phyloP scores from a whole-genome alignment of 1,140 invertebrate genomes.

The Acromyrmex heyeri region DNA sequence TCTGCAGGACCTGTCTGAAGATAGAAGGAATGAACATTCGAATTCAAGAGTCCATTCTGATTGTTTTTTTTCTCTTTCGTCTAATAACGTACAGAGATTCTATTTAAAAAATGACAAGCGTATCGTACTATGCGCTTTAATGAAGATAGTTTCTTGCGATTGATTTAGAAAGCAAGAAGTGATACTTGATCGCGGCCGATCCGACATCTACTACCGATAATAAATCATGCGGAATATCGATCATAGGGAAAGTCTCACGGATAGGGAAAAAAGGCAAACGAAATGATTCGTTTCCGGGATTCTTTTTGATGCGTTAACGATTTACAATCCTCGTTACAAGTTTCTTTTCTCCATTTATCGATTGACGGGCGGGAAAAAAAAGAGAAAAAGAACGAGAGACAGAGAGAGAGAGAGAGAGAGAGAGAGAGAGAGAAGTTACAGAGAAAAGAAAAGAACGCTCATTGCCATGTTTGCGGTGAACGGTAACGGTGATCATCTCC shows the following conservation, averaged over 20 bases:
- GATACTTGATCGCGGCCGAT: constrained; percentile 33
- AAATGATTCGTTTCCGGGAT: constrained; percentile 66
- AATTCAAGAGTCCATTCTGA: not conserved
- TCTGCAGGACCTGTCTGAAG: not conserved
- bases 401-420: too few relatives aligned
- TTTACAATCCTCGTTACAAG: constrained; percentile 68
- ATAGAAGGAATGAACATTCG: not conserved
- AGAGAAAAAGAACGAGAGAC: not conserved
- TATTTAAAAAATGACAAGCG: constrained; percentile 2
- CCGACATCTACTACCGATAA: constrained; percentile 41
- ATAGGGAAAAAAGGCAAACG: constrained; percentile 47
- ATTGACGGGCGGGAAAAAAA: not conserved
- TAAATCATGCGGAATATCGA: constrained; percentile 68
- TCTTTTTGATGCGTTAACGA: constrained; percentile 65
- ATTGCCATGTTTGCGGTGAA: constrained; percentile 73
- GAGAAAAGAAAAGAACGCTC: constrained; percentile 47
- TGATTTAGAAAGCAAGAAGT: constrained; percentile 57
- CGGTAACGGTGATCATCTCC: constrained; percentile 73
- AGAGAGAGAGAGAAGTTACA: not conserved
- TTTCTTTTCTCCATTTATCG: constrained; percentile 43
- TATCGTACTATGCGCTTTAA: not conserved
- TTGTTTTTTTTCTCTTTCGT: not conserved
- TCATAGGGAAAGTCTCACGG: constrained; percentile 50
- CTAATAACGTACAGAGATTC: not conserved
- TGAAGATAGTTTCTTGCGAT: constrained; percentile 28